Conservation (phyloP, 2,113 vertebrate genomes). For the Myotis davidii region DNA sequence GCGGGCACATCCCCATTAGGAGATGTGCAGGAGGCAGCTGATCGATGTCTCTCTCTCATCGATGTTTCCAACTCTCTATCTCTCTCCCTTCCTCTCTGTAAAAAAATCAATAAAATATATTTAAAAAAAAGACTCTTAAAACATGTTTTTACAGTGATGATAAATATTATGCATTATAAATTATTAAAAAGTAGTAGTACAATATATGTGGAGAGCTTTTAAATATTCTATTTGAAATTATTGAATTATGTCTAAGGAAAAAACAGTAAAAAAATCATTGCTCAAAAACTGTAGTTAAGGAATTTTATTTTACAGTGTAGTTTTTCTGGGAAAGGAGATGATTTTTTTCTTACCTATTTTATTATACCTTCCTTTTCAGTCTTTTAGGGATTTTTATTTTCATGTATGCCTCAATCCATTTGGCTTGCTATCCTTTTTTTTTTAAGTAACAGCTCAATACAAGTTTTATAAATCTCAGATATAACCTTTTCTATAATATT, state of each 20-base stretch:
- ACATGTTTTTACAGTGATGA: background rate
- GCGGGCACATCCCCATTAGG: too few species aligned
- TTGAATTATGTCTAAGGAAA: conserved; percentile 37
- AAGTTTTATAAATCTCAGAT: background rate
- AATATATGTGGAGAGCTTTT: background rate
- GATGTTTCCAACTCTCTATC: too few species aligned
- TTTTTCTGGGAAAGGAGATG: background rate
- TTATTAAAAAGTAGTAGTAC: background rate
- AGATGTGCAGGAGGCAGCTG: too few species aligned
- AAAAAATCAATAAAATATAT: too few species aligned
- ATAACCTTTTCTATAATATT: background rate
- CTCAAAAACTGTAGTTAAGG: background rate
- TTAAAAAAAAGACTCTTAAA: conserved; percentile 8
- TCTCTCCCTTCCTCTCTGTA: too few species aligned
- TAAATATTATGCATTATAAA: background rate
- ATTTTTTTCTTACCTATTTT: background rate
- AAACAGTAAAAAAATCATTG: background rate
- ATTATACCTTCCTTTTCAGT: background rate
- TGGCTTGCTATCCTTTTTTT: background rate
- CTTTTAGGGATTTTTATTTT: background rate
- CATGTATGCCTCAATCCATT: background rate
- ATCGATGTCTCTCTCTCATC: too few species aligned
- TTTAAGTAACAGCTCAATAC: background rate
- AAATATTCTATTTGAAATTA: background rate
- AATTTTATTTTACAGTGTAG: background rate